phyloP scores from a whole-genome alignment of 2,113 vertebrate genomes.

The Xiphorhynchus elegans region DNA sequence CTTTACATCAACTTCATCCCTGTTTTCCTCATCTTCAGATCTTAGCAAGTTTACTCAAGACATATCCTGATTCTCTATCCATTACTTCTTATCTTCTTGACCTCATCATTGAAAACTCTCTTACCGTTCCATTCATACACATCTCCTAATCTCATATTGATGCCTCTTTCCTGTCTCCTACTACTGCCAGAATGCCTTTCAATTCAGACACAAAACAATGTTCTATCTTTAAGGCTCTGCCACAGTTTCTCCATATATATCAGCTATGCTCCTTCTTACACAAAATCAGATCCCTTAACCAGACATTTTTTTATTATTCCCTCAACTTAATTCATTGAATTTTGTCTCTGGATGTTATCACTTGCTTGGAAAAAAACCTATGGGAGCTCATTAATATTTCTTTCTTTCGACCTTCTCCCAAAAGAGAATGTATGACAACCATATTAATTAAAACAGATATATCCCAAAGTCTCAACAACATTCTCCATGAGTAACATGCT shows the following conservation, averaged over 20 bases:
- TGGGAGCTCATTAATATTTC: conserved; percentile 27
- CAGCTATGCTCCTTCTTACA: not conserved
- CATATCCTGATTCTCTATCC: not conserved
- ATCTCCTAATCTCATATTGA: not conserved
- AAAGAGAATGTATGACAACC: not conserved
- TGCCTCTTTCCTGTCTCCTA: not conserved
- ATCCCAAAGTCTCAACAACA: conserved; percentile 19
- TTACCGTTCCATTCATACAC: not conserved
- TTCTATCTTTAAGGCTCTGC: not conserved
- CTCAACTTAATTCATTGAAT: not conserved
- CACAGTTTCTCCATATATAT: not conserved
- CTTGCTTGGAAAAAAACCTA: conserved; percentile 12
- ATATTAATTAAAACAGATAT: conserved; percentile 39
- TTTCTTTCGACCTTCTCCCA: conserved; percentile 1
- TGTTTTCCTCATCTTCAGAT: not conserved
- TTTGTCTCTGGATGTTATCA: not conserved
- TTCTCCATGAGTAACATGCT: not conserved
- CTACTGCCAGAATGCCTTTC: not conserved
- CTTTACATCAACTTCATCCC: not conserved
- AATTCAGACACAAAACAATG: not conserved
- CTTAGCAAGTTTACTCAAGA: not conserved
- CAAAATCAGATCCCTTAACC: not conserved
- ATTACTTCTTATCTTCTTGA: not conserved
- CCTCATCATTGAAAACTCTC: not conserved
- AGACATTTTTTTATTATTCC: not conserved